Base-by-base conservation (phyloP, 2,888 invertebrate species). In the Ptilodon capucinus region DNA sequence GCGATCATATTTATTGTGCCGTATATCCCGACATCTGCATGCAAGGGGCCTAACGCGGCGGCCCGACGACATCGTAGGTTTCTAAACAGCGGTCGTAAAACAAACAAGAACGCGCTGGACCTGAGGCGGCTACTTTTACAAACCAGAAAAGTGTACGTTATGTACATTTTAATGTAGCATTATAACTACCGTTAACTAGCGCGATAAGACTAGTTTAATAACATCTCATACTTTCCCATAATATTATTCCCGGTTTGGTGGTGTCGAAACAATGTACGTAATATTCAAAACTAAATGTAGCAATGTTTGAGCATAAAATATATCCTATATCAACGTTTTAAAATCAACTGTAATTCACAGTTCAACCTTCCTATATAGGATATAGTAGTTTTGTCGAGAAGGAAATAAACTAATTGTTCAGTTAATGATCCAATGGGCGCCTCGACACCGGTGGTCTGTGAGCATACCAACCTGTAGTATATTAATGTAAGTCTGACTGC, bases 101-200 rank as follows among this genome's bases (percentile, higher is more conserved):
- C 64, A 74, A 69, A 68, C 70, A 64, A 60, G 67, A 65, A 69
- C 67, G 66, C 73, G 62, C 63, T 68, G 40, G 58, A 64, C 57
- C 62, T 64, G 60, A 71, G 60, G 72, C 80, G 73, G 75, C 72
- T 51, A 67, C 76, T 79, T 79, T 77, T 74, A 74, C 56, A 66
- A 74, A 71, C 71, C 62, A 74, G 72, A 70, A 64, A 60, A 64
- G 66, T 68, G 61, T 67, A 80, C 74, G 72, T 71, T 76, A 76
- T 71, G 64, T 74, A 73, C 80, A 82, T 84, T 81, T 80, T 78
- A 80, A 81, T 83, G 79, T 54, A 68, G 68, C 68, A 79, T 81
- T 81, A 79, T 68, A 76, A 69, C 63, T 61, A 76, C 74, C 69
- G 77, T 78, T 78, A 74, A 73, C 68, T 69, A 76, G 52, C 64